A percentile compares a stretch with the other conserved stretches of the same genome.
These are phyloP conservation scores for Dione juno DNA, from an alignment of 2,888 invertebrate species.

Conservation along the genomic window DNA sequence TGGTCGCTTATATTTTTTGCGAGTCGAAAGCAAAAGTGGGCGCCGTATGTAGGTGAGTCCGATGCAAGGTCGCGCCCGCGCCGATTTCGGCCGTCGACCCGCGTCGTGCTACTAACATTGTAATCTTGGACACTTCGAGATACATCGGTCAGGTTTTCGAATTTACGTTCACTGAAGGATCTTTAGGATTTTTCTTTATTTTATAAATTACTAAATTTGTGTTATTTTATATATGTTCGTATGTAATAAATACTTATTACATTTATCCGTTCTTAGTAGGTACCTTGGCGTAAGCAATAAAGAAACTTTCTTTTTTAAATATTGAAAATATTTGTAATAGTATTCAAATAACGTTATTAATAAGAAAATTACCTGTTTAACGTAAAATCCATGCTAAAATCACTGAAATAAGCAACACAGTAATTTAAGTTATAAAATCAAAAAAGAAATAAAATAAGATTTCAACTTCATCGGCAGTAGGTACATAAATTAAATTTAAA, in stretches of 20 bases:
- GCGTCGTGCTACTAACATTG: conserved; percentile 48
- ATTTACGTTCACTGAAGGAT: conserved; percentile 35
- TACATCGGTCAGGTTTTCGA: conserved; percentile 34
- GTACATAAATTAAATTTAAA: background rate
- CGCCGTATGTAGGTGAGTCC: conserved; percentile 80
- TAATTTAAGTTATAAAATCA: background rate
- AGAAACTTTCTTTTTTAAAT: too few relatives aligned
- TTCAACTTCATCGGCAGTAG: background rate
- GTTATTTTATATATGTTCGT: background rate
- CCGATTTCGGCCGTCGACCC: conserved; percentile 81
- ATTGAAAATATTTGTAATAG: too few relatives aligned
- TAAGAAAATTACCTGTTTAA: background rate
- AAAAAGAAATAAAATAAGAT: background rate
- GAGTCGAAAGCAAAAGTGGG: conserved; percentile 82
- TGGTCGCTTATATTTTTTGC: conserved; percentile 67
- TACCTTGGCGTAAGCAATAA: background rate
- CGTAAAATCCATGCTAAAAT: background rate
- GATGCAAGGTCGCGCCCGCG: conserved; percentile 81
- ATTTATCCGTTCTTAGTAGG: background rate
- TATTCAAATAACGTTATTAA: background rate
- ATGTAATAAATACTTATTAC: background rate
- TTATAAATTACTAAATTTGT: background rate
- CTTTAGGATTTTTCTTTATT: background rate
- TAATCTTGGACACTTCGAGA: conserved; percentile 43
- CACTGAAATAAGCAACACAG: background rate